These are phyloP conservation scores for Drosophila persimilis DNA, from an alignment of 1,140 invertebrate genomes.

Conservation along the genomic window DNA sequence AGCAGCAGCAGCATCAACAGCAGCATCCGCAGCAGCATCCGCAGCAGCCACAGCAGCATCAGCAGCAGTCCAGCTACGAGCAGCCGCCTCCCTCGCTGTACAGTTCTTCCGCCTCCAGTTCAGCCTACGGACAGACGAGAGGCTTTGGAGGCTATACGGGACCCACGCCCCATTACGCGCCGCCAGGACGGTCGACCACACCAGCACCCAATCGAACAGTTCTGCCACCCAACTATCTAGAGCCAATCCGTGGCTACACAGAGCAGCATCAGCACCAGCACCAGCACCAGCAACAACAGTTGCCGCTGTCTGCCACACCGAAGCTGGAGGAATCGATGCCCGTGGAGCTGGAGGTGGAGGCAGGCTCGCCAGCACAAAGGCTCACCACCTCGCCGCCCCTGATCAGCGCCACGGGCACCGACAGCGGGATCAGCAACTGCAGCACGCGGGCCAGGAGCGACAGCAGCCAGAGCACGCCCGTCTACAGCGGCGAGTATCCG, in stretches of 20 bases:
- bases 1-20: constrained; percentile 13
- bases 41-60: constrained; percentile 25
- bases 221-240: constrained; percentile 66
- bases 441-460: constrained; percentile 71
- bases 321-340: constrained; percentile 54
- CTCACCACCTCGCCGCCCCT: constrained; percentile 70
- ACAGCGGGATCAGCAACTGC: constrained; percentile 77
- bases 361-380: constrained; percentile 46
- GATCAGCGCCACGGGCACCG: constrained; percentile 76
- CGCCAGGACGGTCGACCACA: constrained; percentile 56
- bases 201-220: constrained; percentile 72
- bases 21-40: constrained; percentile 37
- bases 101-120: constrained; percentile 53
- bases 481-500: constrained; percentile 74
- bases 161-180: constrained; percentile 50
- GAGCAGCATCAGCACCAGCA: constrained; percentile 30
- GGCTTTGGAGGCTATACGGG: constrained; percentile 54
- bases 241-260: constrained; percentile 51
- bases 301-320: constrained; percentile 32
- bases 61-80: constrained; percentile 51
- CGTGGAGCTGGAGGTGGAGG: constrained; percentile 39
- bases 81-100: constrained; percentile 55
- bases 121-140: constrained; percentile 38
- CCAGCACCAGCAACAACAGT: constrained; percentile 29
- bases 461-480: constrained; percentile 74